Evolutionary conservation across 2,797 vertebrate genomes (phyloP), one percentile per base, ranked within the genome.

Genomic region (Catharus ustulatus): DNA sequence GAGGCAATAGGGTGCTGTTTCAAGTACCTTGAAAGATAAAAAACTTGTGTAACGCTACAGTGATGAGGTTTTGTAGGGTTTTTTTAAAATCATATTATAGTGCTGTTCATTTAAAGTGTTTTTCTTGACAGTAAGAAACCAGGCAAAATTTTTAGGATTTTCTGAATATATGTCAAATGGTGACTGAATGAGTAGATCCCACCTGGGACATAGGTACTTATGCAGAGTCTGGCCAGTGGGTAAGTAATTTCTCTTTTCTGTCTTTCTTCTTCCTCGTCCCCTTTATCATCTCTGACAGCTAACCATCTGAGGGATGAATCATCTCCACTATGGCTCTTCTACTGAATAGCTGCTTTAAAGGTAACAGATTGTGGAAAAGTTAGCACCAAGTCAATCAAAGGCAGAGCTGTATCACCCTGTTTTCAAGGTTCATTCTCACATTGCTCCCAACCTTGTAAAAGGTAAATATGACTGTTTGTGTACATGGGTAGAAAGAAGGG

Each of bases 301-400:
- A 87, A 48, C 90, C 74, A 76, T 81, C 84, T 76, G 91, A 96
- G 78, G 15, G 14, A 96, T 89, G 87, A 95, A 93, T 92, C 87
- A 94, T 59, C 87, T 79, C 63, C 91, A 95, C 89, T 87, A 88
- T 54, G 90, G 75, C 71, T 89, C 75, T 73, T 76, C 74, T 40
- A 83, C 49, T 89, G 55, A 72, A 75, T 42, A 72, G 54, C 79
- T 62, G 40, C 58, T 85, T 77, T 71, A 78, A 91, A 87, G 69
- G 54, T 80, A 96, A 93, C 68, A 88, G 73, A 85, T 2, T 77
- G 40, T 62, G 63, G 57, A 46, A 91, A 87, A 89, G 61, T 91
- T 87, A 92, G n/a, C 69, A 64, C 42, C 36, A 93, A 75, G 54
- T 40, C 58, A 90, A 94, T 32, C 46, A 62, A 83, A 93, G 42